Evolutionary conservation across 2,888 invertebrate species (phyloP), one percentile per base, ranked within the genome.

Genomic region (Campoplex capitator): DNA sequence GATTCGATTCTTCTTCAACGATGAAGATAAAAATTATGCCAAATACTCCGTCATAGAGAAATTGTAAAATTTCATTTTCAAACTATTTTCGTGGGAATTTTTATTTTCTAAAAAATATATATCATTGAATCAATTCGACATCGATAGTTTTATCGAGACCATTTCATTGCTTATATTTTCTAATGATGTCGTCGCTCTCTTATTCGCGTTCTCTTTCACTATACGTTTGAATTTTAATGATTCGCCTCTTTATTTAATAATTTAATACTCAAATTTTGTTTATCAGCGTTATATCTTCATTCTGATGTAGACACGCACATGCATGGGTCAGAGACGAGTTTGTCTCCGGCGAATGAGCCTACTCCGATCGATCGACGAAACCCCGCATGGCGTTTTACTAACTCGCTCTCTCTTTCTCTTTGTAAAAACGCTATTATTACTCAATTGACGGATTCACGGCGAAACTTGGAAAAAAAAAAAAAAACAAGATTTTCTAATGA

Each of bases 281-380:
- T 8, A 28, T 28, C 13, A 23, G 13, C 28, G 4, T 9, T 28
- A 38, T 38, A 23, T 56, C 56, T 56, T 28, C 1, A 13, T 58
- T 13, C 13, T 13, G 28, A 58, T 28, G 28, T 58, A 4, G 28
- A 58, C 28, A 58, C 18, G 3, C 58, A 23, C 23, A 62, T 28
- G 58, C n/a, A n/a, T n/a, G 38, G 23, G 23, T 23, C 2, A 11
- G 18, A 35, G 58, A 8, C 62, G 45, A 16, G 32, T 62, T 45
- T 23, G 62, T 45, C 75, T 58, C 75, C 62, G 51, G 76, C 65
- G 45, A 76, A 76, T 76, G 76, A 65, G 65, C 48, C 54, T 88
- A 71, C 80, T 83, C 78, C 81, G 74, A 88, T 88, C 88, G 88
- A 88, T 88, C 85, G 70, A 58, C 70, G 88, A 87, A 87, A 81